Evolutionary conservation across 2,797 vertebrate genomes (phyloP).

Genomic region (Moxostoma hubbsi): DNA sequence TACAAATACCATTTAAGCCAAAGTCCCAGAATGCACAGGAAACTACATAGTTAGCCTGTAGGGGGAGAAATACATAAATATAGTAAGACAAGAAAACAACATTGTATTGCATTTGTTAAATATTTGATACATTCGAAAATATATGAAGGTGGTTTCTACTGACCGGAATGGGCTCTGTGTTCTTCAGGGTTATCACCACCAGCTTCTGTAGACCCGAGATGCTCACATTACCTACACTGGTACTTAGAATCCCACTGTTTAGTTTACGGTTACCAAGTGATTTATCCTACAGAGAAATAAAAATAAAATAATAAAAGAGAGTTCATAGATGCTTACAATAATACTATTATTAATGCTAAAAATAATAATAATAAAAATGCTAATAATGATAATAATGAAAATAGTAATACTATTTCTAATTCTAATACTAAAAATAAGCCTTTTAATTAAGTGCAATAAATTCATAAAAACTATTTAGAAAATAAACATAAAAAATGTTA

Average conservation of each 20-base stretch:
- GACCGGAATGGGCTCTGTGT: conserved; percentile 75
- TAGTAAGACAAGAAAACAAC: not conserved
- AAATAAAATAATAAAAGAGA: conserved; percentile 46
- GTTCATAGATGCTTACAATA: not conserved
- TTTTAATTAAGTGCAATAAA: too few relatives aligned
- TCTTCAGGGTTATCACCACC: conserved; percentile 82
- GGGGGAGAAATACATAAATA: conserved; percentile 28
- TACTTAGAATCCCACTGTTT: conserved; percentile 88
- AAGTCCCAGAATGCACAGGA: conserved; percentile 92
- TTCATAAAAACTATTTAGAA: too few relatives aligned
- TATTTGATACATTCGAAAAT: not conserved
- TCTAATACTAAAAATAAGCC: too few relatives aligned
- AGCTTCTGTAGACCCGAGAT: conserved; percentile 80
- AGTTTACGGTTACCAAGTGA: conserved; percentile 68
- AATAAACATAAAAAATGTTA: too few relatives aligned
- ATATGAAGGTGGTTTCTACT: conserved; percentile 41
- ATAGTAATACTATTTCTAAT: too few relatives aligned
- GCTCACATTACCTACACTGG: conserved; percentile 89
- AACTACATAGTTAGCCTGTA: conserved; percentile 77
- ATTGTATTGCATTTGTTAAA: too few relatives aligned
- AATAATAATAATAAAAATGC: not conserved
- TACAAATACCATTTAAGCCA: conserved; percentile 76
- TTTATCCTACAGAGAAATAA: conserved; percentile 68
- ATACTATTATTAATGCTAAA: not conserved
- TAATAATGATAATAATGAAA: too few relatives aligned